Evolutionary conservation across 1,140 invertebrate species (phyloP), one percentile per base, ranked within the genome.

Genomic region (Drosophila gunungcola): DNA sequence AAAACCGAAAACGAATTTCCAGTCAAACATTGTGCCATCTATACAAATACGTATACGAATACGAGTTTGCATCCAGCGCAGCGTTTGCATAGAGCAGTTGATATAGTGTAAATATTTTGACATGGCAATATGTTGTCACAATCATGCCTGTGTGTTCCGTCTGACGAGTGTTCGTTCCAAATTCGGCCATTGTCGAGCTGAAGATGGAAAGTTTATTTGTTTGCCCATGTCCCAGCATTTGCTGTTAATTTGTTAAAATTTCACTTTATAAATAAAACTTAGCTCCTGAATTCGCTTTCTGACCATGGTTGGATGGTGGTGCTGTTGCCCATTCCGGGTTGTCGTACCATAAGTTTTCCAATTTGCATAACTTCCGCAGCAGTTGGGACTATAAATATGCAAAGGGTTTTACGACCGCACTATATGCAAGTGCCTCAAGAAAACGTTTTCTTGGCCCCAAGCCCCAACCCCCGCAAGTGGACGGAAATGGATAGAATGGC

Each of bases 211-310:
- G 57, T 79, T 78, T 89, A 83, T 77, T 80, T 83, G 76, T 70
- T 77, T 77, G 53, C 60, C 65, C 65, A 67, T 58, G 67, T 74
- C 63, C 62, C 64, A 63, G 51, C 80, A 83, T 82, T 89, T 65
- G 83, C 75, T 89, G 83, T 88, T 90, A 88, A 88, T 88, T 89
- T 88, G 80, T 78, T 86, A 84, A 89, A 84, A 83, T 88, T 88
- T 88, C 63, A 79, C 79, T 86, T 70, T 69, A 82, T 86, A 86
- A 86, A 86, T 86, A 89, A 80, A 83, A 70, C 74, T 64, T 57
- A 60, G 42, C 42, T 69, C 32, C 63, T 74, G 48, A 13, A 63
- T 81, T 76, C 62, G 62, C 61, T 76, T 51, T 21, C 16, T 78
- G 68, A 27, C 57, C 57, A 51, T 7, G 36, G 16, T 34, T 52